phyloP scores from a whole-genome alignment of 2,113 vertebrate species.

The Boulengeromyrus knoepffleri region DNA sequence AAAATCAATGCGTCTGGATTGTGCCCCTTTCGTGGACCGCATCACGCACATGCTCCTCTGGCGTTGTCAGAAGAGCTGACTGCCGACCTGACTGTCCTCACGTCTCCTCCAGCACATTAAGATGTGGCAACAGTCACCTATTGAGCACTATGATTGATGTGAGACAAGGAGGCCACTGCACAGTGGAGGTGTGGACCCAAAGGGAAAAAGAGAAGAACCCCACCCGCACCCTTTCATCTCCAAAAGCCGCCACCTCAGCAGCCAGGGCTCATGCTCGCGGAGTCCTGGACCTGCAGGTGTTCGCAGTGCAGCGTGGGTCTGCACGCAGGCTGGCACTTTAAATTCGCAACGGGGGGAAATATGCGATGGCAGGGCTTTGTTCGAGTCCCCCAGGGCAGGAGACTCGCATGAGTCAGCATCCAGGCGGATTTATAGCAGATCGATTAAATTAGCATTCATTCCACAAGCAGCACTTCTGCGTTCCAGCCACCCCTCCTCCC shows the following conservation, averaged over 20 bases:
- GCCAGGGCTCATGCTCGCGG: neutral
- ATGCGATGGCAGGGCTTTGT: constrained; percentile 57
- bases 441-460: constrained; percentile 93
- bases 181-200: constrained; percentile 21
- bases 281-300: constrained; percentile 24
- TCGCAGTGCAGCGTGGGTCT: constrained; percentile 17
- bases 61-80: neutral
- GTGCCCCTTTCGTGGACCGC: neutral
- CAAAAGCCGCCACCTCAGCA: constrained; percentile 34
- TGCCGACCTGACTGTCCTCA: neutral
- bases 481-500: neutral
- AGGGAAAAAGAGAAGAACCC: constrained; percentile 18
- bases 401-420: constrained; percentile 82
- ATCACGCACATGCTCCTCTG: neutral
- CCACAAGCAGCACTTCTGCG: constrained; percentile 60
- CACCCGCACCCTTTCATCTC: constrained; percentile 4
- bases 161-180: constrained; percentile 10
- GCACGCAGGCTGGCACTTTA: constrained; percentile 7
- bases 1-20: constrained; percentile 33
- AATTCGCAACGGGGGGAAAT: constrained; percentile 9
- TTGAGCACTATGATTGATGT: constrained; percentile 33
- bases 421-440: constrained; percentile 76
- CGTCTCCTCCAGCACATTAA: neutral
- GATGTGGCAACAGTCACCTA: neutral
- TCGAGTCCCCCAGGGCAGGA: constrained; percentile 54